These are phyloP conservation scores for Drosophila novamexicana DNA, from an alignment of 1,140 invertebrate species.

Conservation along the genomic window DNA sequence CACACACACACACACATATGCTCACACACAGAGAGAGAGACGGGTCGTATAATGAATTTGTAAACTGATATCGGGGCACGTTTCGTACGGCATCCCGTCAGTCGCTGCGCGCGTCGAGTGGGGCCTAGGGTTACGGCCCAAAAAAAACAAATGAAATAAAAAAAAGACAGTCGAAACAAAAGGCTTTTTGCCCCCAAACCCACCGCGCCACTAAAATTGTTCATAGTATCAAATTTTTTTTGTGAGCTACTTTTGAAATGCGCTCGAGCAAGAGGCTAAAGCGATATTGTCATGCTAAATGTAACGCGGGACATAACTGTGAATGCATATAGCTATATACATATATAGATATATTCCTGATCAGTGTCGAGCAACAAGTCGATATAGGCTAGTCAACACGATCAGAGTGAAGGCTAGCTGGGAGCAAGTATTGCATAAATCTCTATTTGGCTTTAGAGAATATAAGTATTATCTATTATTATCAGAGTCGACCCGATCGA, in stretches of 20 bases:
- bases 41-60: conserved; percentile 34
- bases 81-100: conserved; percentile 32
- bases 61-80: conserved; percentile 70
- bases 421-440: too few species aligned
- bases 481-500: too few species aligned
- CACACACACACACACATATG: conserved; percentile 24
- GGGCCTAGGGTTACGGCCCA: background rate
- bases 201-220: too few species aligned
- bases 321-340: too few species aligned
- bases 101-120: background rate
- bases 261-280: background rate
- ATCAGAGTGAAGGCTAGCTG: too few species aligned
- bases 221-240: conserved; percentile 6
- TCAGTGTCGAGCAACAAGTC: too few species aligned
- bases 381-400: too few species aligned
- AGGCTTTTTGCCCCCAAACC: too few species aligned
- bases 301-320: background rate
- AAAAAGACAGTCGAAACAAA: too few species aligned
- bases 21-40: background rate
- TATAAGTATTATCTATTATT: too few species aligned
- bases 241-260: background rate
- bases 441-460: too few species aligned
- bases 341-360: too few species aligned
- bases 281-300: background rate
- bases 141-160: background rate